A percentile compares a stretch with the other conserved stretches of the same genome.
phyloP scores from a whole-genome alignment of 37 sponge, comb jelly and placozoan species.

The Ianthella basta region DNA sequence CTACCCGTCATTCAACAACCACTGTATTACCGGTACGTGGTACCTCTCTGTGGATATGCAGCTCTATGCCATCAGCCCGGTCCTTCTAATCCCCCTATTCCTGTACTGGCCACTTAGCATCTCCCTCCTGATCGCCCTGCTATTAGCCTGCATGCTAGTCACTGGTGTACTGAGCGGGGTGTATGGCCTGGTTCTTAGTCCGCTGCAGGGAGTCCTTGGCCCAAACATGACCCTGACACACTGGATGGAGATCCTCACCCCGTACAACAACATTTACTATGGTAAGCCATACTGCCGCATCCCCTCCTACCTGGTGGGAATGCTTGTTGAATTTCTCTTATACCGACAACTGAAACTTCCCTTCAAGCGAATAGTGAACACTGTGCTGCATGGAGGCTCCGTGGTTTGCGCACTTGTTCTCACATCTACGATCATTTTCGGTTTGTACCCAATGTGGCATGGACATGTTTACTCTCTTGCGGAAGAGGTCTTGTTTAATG shows the following conservation, averaged over 20 bases:
- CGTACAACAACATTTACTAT: slow-evolving; percentile 49
- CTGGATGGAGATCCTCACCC: too few species aligned
- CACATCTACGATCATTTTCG: slow-evolving; percentile 44
- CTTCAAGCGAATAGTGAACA: slow-evolving; percentile 21
- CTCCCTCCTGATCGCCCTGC: not conserved
- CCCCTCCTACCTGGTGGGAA: slow-evolving; percentile 76
- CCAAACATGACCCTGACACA: not conserved
- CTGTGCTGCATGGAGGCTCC: slow-evolving; percentile 14
- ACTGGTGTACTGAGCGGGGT: slow-evolving; percentile 61
- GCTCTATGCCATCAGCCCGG: slow-evolving; percentile 80
- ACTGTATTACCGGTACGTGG: slow-evolving; percentile 87
- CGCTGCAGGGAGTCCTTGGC: not conserved
- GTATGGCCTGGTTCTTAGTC: slow-evolving; percentile 43
- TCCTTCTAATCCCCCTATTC: slow-evolving; percentile 64
- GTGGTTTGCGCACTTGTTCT: slow-evolving; percentile 43
- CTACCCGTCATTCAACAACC: slow-evolving; percentile 64
- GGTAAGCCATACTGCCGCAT: slow-evolving; percentile 75
- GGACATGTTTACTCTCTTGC: slow-evolving; percentile 50
- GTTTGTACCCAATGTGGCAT: slow-evolving; percentile 58
- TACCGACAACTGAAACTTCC: slow-evolving; percentile 34
- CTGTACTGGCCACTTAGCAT: slow-evolving; percentile 54
- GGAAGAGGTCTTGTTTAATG: slow-evolving; percentile 69
- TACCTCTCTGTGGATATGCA: slow-evolving; percentile 94
- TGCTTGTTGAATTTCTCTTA: slow-evolving; percentile 72
- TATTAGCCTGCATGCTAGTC: slow-evolving; percentile 19